Conservation (phyloP, 2,888 invertebrate genomes). For the Pristionchus mayeri region DNA sequence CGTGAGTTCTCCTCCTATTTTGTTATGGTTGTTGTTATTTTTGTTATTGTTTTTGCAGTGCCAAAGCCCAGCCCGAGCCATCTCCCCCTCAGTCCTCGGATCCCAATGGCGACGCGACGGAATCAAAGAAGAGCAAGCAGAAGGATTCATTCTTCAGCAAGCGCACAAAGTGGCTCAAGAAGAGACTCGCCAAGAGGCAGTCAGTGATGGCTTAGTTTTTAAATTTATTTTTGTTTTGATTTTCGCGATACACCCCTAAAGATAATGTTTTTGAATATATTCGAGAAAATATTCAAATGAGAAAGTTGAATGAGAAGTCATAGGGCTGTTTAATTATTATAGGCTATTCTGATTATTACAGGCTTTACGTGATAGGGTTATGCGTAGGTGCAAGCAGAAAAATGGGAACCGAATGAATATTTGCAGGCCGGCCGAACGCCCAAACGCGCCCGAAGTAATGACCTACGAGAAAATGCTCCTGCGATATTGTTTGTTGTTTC, state of each 20-base stretch:
- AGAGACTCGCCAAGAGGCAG: background rate
- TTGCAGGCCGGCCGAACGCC: background rate
- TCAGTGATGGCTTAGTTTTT: background rate
- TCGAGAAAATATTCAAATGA: no score
- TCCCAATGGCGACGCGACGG: background rate
- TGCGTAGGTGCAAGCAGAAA: background rate
- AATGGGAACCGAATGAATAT: background rate
- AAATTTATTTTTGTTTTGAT: no score
- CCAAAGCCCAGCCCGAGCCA: background rate
- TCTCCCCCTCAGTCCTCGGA: background rate
- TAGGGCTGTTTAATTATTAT: background rate
- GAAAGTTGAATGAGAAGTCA: background rate
- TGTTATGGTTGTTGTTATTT: background rate
- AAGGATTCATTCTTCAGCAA: background rate
- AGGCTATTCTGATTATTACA: background rate
- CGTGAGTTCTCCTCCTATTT: background rate
- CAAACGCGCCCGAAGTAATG: background rate
- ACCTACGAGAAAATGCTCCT: conserved; percentile 10
- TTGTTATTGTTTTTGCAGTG: background rate
- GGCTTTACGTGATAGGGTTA: background rate
- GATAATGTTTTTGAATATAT: no score
- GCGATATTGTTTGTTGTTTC: background rate
- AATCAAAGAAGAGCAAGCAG: background rate
- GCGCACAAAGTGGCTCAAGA: no score
- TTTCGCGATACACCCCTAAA: no score